These are phyloP conservation scores for Furcula furcula DNA, from an alignment of 2,888 invertebrate species.

Conservation along the genomic window DNA sequence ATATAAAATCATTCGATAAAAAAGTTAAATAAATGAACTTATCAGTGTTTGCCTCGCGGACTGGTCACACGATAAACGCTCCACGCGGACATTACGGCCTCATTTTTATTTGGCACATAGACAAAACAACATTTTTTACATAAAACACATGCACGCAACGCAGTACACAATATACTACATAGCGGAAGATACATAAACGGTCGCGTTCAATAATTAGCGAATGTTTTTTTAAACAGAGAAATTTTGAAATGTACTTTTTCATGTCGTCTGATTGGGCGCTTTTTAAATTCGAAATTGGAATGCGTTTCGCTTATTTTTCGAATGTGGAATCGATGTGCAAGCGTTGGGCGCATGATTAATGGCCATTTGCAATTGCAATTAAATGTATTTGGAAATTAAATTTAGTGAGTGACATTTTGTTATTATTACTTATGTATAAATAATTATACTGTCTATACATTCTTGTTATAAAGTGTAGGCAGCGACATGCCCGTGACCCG, in stretches of 20 bases:
- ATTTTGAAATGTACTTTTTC: constrained; percentile 77
- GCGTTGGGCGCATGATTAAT: constrained; percentile 2
- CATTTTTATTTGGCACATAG: constrained; percentile 82
- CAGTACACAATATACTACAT: constrained; percentile 36
- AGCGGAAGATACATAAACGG: constrained; percentile 53
- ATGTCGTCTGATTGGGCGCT: constrained; percentile 56
- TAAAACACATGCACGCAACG: constrained; percentile 55
- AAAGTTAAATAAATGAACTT: constrained; percentile 33
- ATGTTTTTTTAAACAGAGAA: constrained; percentile 75
- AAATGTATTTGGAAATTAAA: no score
- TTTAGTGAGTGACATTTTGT: no score
- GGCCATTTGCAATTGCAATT: no score
- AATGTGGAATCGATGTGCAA: constrained; percentile 5
- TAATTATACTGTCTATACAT: no score
- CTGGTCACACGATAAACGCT: constrained; percentile 63
- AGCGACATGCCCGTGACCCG: no score
- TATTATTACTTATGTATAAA: no score
- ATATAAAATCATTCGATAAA: constrained; percentile 8
- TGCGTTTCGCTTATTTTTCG: constrained; percentile 35
- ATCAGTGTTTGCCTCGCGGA: constrained; percentile 32
- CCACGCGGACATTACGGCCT: constrained; percentile 76
- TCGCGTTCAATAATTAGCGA: constrained; percentile 72
- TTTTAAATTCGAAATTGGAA: constrained; percentile 57
- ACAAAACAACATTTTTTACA: constrained; percentile 77
- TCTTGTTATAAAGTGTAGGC: no score